These are phyloP conservation scores for Spongilla lacustris DNA, from an alignment of 37 sponge, comb jelly and placozoan species.

Conservation along the genomic window DNA sequence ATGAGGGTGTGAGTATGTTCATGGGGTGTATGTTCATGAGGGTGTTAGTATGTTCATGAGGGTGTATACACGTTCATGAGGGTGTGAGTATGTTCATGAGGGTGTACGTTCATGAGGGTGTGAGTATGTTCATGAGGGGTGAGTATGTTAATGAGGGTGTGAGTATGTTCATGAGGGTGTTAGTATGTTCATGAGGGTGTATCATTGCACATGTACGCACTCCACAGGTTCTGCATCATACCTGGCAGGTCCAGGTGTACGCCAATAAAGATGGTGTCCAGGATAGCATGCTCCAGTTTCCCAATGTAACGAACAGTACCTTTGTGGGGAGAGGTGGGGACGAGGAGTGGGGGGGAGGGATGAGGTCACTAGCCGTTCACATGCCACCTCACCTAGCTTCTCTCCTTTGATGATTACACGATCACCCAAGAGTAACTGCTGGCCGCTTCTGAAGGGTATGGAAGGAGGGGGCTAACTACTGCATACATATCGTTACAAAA, in stretches of 20 bases:
- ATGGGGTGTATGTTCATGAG: background rate
- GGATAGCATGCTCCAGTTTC: conserved; percentile 50
- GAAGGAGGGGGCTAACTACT: no score
- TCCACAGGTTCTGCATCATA: no score
- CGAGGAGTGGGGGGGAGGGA: background rate
- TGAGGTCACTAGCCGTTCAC: background rate
- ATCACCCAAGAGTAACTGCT: conserved; percentile 82
- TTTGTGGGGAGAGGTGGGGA: background rate
- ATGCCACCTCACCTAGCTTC: conserved; percentile 37
- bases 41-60: background rate
- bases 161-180: background rate
- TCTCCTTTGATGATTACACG: conserved; percentile 83
- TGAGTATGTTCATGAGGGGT: background rate
- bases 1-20: background rate
- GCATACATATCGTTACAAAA: no score
- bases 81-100: background rate
- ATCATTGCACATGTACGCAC: no score
- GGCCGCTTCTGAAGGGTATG: conserved; percentile 69
- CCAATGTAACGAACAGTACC: conserved; percentile 85
- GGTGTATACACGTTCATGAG: background rate
- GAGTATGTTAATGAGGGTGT: background rate
- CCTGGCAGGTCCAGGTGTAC: conserved; percentile 73
- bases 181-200: background rate
- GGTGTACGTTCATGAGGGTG: background rate
- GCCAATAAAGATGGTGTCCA: conserved; percentile 63